phyloP scores from a whole-genome alignment of 1,140 invertebrate genomes.

The Cataglyphis hispanica region DNA sequence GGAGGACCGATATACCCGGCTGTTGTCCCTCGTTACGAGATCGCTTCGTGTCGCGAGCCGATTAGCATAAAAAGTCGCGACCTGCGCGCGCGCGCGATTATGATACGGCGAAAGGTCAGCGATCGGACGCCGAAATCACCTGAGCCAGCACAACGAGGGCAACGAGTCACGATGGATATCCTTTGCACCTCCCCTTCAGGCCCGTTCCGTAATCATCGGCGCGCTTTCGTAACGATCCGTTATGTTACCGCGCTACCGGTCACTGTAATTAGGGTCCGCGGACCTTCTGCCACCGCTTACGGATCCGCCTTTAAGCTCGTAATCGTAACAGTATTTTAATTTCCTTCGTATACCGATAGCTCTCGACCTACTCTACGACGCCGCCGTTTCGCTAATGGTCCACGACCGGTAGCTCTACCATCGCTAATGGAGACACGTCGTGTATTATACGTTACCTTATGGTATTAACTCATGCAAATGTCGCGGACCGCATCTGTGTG shows the following conservation, averaged over 20 bases:
- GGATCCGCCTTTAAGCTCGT: not conserved
- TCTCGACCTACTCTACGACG: not conserved
- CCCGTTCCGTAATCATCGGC: slow-evolving; percentile 27
- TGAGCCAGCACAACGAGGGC: slow-evolving; percentile 27
- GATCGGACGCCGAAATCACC: slow-evolving; percentile 53
- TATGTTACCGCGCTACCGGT: slow-evolving; percentile 54
- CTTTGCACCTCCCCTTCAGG: slow-evolving; percentile 7
- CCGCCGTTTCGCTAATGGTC: slow-evolving; percentile 43
- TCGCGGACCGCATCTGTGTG: not conserved
- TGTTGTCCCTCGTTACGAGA: not conserved
- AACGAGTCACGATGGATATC: slow-evolving; percentile 43
- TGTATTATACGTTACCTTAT: slow-evolving; percentile 1
- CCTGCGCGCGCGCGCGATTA: slow-evolving; percentile 48
- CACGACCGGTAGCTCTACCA: not conserved
- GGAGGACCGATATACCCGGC: not conserved
- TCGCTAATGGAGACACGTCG: slow-evolving; percentile 28
- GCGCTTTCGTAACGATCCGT: slow-evolving; percentile 49
- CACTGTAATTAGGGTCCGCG: slow-evolving; percentile 31
- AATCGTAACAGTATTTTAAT: slow-evolving; percentile 56
- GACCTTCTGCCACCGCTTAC: slow-evolving; percentile 34
- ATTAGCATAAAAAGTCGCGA: slow-evolving; percentile 27
- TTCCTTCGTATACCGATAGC: not conserved
- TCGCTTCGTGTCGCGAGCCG: slow-evolving; percentile 2
- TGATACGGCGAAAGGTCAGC: slow-evolving; percentile 53
- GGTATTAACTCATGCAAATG: slow-evolving; percentile 44